These are phyloP conservation scores for Drosophila micromelanica DNA, from an alignment of 1,140 invertebrate genomes.

Conservation along the genomic window DNA sequence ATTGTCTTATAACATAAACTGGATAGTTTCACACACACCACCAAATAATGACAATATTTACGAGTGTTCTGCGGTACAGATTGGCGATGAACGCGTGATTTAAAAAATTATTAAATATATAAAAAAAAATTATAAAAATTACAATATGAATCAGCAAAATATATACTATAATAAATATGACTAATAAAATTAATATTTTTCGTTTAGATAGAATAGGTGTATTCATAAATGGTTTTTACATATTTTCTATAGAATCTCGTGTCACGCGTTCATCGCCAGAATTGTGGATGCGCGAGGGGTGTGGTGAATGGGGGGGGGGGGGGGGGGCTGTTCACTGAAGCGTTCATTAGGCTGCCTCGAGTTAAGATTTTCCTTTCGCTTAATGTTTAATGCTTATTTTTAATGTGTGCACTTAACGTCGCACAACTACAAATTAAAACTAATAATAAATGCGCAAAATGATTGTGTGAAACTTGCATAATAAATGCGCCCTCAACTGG, in stretches of 20 bases:
- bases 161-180: too few relatives aligned
- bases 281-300: too few relatives aligned
- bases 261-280: conserved; percentile 30
- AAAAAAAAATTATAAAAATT: not conserved
- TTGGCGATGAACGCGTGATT: conserved; percentile 3
- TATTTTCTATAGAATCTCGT: too few relatives aligned
- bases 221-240: too few relatives aligned
- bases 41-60: conserved; percentile 26
- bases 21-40: conserved; percentile 1
- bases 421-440: conserved; percentile 36
- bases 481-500: conserved; percentile 16
- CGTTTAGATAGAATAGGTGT: too few relatives aligned
- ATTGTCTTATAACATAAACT: conserved; percentile 23
- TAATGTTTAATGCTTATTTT: conserved; percentile 31
- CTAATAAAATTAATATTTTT: too few relatives aligned
- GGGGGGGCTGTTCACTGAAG: conserved; percentile 28
- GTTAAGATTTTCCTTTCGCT: conserved; percentile 29
- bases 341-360: conserved; percentile 16
- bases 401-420: conserved; percentile 37
- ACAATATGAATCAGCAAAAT: too few relatives aligned
- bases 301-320: not conserved
- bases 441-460: conserved; percentile 27
- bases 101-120: not conserved
- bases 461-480: conserved; percentile 33
- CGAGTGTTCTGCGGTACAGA: not conserved